A percentile compares a stretch with the other conserved stretches of the same genome.
phyloP scores from a whole-genome alignment of 2,797 vertebrate species.

The Sebastes hubbsi region DNA sequence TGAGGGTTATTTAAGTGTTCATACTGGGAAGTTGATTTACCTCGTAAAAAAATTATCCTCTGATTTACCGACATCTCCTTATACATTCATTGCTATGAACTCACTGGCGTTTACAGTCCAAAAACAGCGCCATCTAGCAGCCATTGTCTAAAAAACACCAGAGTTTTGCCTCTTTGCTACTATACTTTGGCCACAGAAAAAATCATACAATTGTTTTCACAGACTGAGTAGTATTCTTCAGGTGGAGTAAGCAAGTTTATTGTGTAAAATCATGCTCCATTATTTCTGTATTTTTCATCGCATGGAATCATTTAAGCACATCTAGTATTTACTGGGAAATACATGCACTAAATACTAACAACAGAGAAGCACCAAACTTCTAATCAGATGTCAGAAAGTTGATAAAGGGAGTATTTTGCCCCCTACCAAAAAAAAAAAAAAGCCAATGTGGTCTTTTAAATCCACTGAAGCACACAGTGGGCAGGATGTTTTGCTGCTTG shows the following conservation, averaged over 20 bases:
- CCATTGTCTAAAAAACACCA: too few species aligned
- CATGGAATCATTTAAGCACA: not conserved
- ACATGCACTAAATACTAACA: not conserved
- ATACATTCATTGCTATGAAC: too few species aligned
- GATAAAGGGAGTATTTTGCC: not conserved
- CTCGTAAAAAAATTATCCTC: too few species aligned
- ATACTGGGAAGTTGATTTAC: too few species aligned
- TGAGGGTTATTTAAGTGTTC: too few species aligned
- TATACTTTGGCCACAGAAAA: not conserved
- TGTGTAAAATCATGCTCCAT: not conserved
- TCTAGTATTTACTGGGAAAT: not conserved
- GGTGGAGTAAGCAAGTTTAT: not conserved
- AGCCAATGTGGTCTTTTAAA: not conserved
- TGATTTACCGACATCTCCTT: too few species aligned
- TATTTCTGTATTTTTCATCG: not conserved
- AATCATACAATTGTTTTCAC: not conserved
- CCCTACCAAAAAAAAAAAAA: not conserved
- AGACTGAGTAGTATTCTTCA: not conserved
- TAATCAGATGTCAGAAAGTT: not conserved
- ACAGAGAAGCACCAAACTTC: not conserved
- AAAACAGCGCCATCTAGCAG: too few species aligned
- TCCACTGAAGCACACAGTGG: not conserved
- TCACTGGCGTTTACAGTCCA: too few species aligned
- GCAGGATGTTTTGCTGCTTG: conserved; percentile 13
- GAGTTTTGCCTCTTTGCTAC: too few species aligned